Base-by-base conservation (phyloP, 1,140 invertebrate species). In the Leptinotarsa texana region DNA sequence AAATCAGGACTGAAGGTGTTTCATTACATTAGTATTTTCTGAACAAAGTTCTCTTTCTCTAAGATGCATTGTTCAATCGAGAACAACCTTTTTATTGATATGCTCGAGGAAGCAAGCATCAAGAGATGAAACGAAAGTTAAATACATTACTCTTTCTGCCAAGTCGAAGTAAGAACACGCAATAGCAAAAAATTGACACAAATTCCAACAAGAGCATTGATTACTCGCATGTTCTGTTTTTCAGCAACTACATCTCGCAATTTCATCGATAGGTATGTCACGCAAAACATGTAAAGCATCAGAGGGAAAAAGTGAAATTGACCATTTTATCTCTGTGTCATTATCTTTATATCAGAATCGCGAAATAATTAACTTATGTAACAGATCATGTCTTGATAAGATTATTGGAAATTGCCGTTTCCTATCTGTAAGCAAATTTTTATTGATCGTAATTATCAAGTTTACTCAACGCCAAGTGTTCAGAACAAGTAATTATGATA, bases 211-310 rank as follows among this genome's bases (percentile, higher is more conserved):
- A 24, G 63, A 65, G 13, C 63, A 65, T 65, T 65, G 63, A 65
- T 65, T 65, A 65, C 63, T 21, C 15, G 63, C 63, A 65, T 65
- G 63, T 65, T 65, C 63, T 24, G 63, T 65, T 65, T 65, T 65
- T 65, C 63, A 65, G 63, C 13, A 33, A 15, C 63, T 65, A 33
- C 21, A 65, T 65, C 27, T 65, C 63, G 21, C 51, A 57, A 57
- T 57, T 57, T 57, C 51, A 57, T 57, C 13, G 51, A 33, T 65
- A 65, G 63, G 27, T 65, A 65, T 22, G 63, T 65, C 63, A 65
- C 63, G 63, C 63, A 33, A 65, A 65, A 65, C 63, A 65, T 65
- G 63, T 65, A 65, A 65, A 65, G 18, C 63, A 33, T 65, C 63
- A 18, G 21, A 21, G 21, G 21, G 22, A 65, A 65, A 21, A 65